Evolutionary conservation across 2,888 invertebrate species (phyloP), one percentile per base, ranked within the genome.

Genomic region (Lasioglossum villosulum): DNA sequence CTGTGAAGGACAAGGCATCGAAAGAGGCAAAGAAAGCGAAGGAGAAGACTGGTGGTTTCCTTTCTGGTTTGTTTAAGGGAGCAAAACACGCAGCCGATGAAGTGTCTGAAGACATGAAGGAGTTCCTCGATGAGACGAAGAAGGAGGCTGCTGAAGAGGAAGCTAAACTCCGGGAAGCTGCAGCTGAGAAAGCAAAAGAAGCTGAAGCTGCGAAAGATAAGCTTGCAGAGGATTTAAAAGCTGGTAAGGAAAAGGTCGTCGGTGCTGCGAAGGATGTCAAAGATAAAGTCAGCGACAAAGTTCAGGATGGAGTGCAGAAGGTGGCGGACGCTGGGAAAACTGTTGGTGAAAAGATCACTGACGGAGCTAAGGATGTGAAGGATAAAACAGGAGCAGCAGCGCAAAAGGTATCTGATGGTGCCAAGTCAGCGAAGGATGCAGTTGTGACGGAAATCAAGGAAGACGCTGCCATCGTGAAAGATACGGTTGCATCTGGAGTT

Each of bases 11-110:
- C 14, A 89, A 92, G 70, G 95, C 66, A 95, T 96, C 93, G 3
- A 96, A 96, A 90, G 95, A 95, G 91, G 96, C 96, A 95, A 96
- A 96, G 56, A 95, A 96, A 6, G 91, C 96, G 0, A 96, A 96
- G 93, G 96, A 96, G 0, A 84, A 2, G 95, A 5, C 78, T 23
- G 71, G 81, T 95, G 86, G 85, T 27, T 76, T 89, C 48, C 37
- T 90, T 0, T 84, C 88, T 12, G 90, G 81, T 1, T 59, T 84
- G 2, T 71, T 88, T n/a, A 86, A 84, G 1, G 76, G 82, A 34
- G 80, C 79, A 2, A 89, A 84, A 2, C 82, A 96, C 0, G 95
- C 96, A 37, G 96, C 84, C 0, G 87, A 87, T 12, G 86, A 91
- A 83, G 95, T 96, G 16, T 96, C 95, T 82, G 96, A 95, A 87